A percentile compares a stretch with the other conserved stretches of the same genome.
Evolutionary conservation across 2,888 invertebrate species (phyloP).

Genomic region (Eupithecia inturbata): DNA sequence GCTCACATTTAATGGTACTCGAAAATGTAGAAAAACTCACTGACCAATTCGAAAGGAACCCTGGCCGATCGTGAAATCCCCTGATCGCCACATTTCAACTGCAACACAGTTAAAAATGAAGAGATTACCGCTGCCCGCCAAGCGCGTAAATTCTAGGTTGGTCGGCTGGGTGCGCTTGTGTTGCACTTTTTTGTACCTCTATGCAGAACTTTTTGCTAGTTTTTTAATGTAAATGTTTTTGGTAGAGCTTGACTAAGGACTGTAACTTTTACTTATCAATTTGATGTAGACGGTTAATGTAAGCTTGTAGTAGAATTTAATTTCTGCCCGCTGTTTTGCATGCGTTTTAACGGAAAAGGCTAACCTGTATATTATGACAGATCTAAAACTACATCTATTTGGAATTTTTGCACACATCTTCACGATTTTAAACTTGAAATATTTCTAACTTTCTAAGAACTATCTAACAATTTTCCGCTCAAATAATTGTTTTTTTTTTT

Average conservation of each 20-base stretch:
- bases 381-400: too few species aligned
- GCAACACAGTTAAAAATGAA: slow-evolving; percentile 67
- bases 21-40: slow-evolving; percentile 3
- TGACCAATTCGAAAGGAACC: slow-evolving; percentile 9
- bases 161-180: slow-evolving; percentile 14
- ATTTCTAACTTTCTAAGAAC: too few species aligned
- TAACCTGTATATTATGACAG: background rate
- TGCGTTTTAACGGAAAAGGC: too few species aligned
- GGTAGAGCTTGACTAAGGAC: background rate
- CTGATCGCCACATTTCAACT: slow-evolving; percentile 37
- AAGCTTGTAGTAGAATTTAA: too few species aligned
- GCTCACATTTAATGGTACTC: background rate
- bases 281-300: background rate
- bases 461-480: too few species aligned
- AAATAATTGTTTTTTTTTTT: too few species aligned
- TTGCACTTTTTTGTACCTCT: slow-evolving; percentile 17
- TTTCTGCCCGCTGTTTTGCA: too few species aligned
- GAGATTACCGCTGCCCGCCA: slow-evolving; percentile 66
- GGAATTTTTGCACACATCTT: too few species aligned
- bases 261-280: background rate
- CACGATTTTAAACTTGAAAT: too few species aligned
- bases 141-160: slow-evolving; percentile 55
- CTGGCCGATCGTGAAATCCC: slow-evolving; percentile 26
- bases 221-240: background rate
- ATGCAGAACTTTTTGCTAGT: background rate